These are phyloP conservation scores for Lordiphosa fenestrarum DNA, from an alignment of 2,888 invertebrate species.

Conservation along the genomic window DNA sequence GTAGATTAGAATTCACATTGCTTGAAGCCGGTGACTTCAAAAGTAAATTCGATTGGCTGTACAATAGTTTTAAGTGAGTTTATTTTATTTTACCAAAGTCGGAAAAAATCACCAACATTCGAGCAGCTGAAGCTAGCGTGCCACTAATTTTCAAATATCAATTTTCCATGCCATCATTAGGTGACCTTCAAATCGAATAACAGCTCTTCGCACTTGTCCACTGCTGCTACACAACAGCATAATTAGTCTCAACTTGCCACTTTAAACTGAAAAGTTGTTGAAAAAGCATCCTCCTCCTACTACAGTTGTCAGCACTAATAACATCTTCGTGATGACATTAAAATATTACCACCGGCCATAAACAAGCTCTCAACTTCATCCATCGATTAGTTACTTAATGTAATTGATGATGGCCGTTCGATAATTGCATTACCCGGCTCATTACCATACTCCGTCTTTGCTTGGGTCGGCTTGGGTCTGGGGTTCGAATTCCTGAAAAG, in stretches of 20 bases:
- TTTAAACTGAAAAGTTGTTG: conserved; percentile 1
- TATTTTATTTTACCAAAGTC: no score
- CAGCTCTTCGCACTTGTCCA: conserved; percentile 26
- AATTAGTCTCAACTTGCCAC: conserved; percentile 55
- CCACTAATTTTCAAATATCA: no score
- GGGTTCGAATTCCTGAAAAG: conserved; percentile 53
- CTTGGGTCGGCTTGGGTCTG: conserved; percentile 3
- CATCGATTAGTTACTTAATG: conserved; percentile 33
- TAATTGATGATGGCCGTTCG: conserved; percentile 26
- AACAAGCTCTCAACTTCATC: conserved; percentile 9
- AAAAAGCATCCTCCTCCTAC: not conserved
- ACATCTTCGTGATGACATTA: conserved; percentile 9
- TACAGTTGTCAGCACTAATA: conserved; percentile 20
- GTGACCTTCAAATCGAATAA: conserved; percentile 31
- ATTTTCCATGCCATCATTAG: conserved; percentile 10
- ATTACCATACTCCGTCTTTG: not conserved
- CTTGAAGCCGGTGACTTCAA: no score
- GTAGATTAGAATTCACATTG: no score
- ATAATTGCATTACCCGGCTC: conserved; percentile 7
- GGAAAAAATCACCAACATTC: no score
- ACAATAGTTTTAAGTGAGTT: no score
- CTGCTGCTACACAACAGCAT: conserved; percentile 29
- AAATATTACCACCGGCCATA: conserved; percentile 17
- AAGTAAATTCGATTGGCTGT: no score
- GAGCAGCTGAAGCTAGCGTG: no score